phyloP scores from a whole-genome alignment of 2,888 invertebrate species.

The Meganola albula region DNA sequence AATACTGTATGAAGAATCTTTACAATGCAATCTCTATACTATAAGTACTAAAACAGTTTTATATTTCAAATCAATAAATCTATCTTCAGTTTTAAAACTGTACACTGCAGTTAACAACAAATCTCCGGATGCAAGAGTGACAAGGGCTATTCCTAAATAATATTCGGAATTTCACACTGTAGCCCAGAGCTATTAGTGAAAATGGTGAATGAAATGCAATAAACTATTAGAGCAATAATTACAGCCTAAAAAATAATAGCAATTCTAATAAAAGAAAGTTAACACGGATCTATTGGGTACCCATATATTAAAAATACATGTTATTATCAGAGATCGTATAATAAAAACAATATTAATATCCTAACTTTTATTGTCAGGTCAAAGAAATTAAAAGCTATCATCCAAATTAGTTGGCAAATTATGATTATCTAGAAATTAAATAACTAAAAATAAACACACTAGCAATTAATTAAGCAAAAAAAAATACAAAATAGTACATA shows the following conservation, averaged over 20 bases:
- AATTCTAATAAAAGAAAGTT: slow-evolving; percentile 1
- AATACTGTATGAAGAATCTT: slow-evolving; percentile 1
- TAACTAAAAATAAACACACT: not conserved
- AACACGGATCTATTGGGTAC: slow-evolving; percentile 4
- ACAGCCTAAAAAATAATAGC: too few species aligned
- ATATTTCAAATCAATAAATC: too few species aligned
- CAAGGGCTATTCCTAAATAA: slow-evolving; percentile 54
- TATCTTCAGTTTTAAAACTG: too few species aligned
- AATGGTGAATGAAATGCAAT: too few species aligned
- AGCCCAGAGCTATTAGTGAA: slow-evolving; percentile 48
- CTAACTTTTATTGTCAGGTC: not conserved
- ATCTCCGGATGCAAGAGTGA: slow-evolving; percentile 45
- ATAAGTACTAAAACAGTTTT: too few species aligned
- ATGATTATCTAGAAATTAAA: not conserved
- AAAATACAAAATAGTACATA: not conserved
- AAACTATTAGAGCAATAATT: slow-evolving; percentile 61
- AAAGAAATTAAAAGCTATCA: not conserved
- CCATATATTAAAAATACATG: slow-evolving; percentile 3
- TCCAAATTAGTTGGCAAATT: too few species aligned
- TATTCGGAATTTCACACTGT: slow-evolving; percentile 58
- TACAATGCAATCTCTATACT: slow-evolving; percentile 7
- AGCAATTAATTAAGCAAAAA: not conserved
- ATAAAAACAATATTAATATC: slow-evolving; percentile 9
- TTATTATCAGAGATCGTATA: slow-evolving; percentile 6
- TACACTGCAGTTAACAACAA: slow-evolving; percentile 42